phyloP scores from a whole-genome alignment of 2,888 invertebrate species.

The Platycnemis pennipes region DNA sequence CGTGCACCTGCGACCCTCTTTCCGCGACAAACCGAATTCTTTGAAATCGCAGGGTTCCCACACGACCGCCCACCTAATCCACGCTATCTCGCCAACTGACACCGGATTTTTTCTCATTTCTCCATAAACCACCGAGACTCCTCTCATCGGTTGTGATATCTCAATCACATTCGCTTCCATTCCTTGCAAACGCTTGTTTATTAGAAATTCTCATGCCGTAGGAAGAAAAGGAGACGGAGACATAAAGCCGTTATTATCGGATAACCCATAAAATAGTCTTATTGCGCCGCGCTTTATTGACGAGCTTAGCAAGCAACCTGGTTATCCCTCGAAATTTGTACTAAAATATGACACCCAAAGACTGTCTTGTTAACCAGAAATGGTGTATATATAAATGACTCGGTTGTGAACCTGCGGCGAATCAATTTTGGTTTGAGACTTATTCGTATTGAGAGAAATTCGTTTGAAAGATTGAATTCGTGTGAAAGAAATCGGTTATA shows the following conservation, averaged over 20 bases:
- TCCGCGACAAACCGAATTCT: not conserved
- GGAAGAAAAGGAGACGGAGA: not conserved
- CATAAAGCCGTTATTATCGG: constrained; percentile 12
- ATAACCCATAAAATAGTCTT: not conserved
- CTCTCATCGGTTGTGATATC: not conserved
- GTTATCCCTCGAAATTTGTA: not conserved
- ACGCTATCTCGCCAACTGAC: constrained; percentile 76
- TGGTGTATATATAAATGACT: not conserved
- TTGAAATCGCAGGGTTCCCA: not conserved
- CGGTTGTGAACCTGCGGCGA: not conserved
- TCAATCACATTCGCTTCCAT: not conserved
- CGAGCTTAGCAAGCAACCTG: not conserved
- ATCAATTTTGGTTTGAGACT: no score
- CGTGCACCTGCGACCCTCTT: constrained; percentile 68
- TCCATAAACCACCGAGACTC: constrained; percentile 70
- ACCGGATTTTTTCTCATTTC: constrained; percentile 75
- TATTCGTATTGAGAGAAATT: no score
- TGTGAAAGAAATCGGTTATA: no score
- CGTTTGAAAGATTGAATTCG: no score
- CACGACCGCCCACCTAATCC: constrained; percentile 73
- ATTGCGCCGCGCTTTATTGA: not conserved
- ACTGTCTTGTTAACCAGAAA: not conserved
- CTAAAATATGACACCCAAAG: not conserved
- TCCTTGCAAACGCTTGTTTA: not conserved
- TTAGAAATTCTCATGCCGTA: not conserved